Percentiles rank a stretch among this genome's conserved stretches.
Evolutionary conservation across 2,797 vertebrate genomes (phyloP).

Genomic region (Leuciscus waleckii): DNA sequence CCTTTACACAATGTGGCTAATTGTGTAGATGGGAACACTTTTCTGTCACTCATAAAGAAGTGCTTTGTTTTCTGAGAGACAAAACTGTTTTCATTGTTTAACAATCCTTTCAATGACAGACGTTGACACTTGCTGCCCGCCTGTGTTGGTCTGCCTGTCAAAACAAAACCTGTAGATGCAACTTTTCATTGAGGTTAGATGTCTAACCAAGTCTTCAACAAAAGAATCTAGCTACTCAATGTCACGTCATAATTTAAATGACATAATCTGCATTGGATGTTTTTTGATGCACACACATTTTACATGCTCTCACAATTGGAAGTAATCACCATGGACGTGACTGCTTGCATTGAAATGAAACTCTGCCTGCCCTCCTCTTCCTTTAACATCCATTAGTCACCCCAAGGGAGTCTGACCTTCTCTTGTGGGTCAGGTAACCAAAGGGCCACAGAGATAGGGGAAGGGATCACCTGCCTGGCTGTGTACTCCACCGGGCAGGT

Average conservation of each 20-base stretch:
- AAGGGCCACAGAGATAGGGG: constrained; percentile 25
- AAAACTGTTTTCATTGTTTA: constrained; percentile 23
- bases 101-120: constrained; percentile 21
- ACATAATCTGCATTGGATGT: neutral
- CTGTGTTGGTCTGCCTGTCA: constrained; percentile 15
- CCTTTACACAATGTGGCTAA: constrained; percentile 25
- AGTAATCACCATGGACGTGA: neutral
- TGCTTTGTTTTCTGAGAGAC: constrained; percentile 12
- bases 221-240: neutral
- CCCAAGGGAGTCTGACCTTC: constrained; percentile 65
- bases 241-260: neutral
- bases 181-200: neutral
- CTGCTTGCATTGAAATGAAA: constrained; percentile 39
- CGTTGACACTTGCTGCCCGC: constrained; percentile 2
- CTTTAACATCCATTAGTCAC: constrained; percentile 68
- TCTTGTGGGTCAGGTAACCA: constrained; percentile 61
- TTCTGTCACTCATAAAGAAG: constrained; percentile 26
- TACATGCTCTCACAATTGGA: neutral
- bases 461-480: constrained; percentile 52
- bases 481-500: constrained; percentile 68
- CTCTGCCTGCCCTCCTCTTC: constrained; percentile 32
- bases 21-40: constrained; percentile 14
- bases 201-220: neutral
- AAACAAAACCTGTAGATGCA: constrained; percentile 1
- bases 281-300: neutral